phyloP scores from a whole-genome alignment of 2,113 vertebrate species.

The Neofelis nebulosa region DNA sequence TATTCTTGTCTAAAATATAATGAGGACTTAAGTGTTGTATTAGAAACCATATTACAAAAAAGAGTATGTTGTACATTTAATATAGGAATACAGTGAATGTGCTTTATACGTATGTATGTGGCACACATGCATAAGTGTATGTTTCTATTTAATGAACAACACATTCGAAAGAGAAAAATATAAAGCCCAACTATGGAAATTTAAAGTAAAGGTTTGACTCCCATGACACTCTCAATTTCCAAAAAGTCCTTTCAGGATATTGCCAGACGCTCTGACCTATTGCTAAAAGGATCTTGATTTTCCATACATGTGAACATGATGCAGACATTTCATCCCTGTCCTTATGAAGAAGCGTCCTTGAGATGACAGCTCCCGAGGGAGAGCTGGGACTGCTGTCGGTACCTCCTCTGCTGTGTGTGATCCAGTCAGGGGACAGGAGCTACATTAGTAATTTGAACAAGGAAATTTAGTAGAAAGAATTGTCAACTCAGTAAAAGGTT shows the following conservation, averaged over 20 bases:
- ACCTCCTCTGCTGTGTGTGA: not conserved
- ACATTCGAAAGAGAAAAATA: not conserved
- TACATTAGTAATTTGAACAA: not conserved
- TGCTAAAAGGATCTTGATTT: not conserved
- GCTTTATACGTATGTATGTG: not conserved
- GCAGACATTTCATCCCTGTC: too few relatives aligned
- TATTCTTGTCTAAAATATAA: not conserved
- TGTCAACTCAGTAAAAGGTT: not conserved
- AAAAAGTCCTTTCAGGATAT: not conserved
- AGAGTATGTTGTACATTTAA: not conserved
- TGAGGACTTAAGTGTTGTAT: not conserved
- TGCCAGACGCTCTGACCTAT: not conserved
- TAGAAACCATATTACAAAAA: not conserved
- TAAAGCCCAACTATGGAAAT: not conserved
- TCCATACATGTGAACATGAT: not conserved
- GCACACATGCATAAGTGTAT: not conserved
- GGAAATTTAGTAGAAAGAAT: not conserved
- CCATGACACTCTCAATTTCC: not conserved
- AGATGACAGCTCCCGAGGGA: not conserved
- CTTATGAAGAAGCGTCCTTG: not conserved
- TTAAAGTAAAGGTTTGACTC: not conserved
- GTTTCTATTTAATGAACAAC: conserved; percentile 29
- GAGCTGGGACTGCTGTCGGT: not conserved
- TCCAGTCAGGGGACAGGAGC: not conserved
- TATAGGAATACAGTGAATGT: not conserved